phyloP scores from a whole-genome alignment of 2,113 vertebrate species.

The Lycaon pictus region DNA sequence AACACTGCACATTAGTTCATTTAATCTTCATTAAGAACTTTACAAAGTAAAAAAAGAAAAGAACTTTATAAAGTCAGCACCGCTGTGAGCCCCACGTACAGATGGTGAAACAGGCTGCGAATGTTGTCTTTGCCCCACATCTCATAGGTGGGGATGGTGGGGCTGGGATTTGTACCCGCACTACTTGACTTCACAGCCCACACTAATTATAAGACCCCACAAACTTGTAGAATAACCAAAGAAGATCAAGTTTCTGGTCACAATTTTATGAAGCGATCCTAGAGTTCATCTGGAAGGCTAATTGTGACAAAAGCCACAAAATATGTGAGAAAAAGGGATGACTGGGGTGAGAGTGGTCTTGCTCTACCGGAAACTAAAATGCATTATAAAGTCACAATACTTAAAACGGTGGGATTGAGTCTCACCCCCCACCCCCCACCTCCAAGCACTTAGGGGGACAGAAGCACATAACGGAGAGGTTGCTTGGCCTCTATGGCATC shows the following conservation, averaged over 20 bases:
- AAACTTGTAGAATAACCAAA: not conserved
- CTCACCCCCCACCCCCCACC: not conserved
- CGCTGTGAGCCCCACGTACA: not conserved
- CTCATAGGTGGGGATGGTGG: accelerated
- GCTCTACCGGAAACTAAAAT: not conserved
- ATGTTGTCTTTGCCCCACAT: not conserved
- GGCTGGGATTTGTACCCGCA: not conserved
- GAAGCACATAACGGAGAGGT: not conserved
- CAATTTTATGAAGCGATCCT: not conserved
- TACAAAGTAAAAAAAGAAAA: not conserved
- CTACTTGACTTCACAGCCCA: not conserved
- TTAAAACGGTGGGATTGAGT: not conserved
- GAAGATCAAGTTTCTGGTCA: not conserved
- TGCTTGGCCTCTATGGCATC: not conserved
- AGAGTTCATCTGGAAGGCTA: not conserved
- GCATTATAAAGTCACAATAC: not conserved
- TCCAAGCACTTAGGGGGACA: not conserved
- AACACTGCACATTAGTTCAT: not conserved
- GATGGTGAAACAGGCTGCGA: not conserved
- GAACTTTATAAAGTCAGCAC: not conserved
- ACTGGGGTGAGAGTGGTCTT: not conserved
- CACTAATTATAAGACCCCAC: not conserved
- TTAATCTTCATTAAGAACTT: not conserved
- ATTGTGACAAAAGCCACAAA: not conserved
- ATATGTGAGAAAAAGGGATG: not conserved